Evolutionary conservation across 1,140 invertebrate species (phyloP), one percentile per base, ranked within the genome.

Genomic region (Papilio polyxenes): DNA sequence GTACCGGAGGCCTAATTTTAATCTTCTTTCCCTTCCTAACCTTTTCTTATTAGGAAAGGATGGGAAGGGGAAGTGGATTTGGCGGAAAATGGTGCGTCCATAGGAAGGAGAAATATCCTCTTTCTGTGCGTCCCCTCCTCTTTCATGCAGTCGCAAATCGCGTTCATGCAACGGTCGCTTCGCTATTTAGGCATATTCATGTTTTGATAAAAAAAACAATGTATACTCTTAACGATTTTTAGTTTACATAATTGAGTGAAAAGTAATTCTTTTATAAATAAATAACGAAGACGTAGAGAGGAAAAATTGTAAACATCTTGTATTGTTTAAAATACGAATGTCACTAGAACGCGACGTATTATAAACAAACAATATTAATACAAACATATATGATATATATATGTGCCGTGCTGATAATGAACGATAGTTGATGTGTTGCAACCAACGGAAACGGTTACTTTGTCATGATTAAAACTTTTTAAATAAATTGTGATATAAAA

Each of bases 181-280:
- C 23, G 23, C 23, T 31, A 31, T 31, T 31, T 31, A 31, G 23
- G 23, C 23, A 2, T 31, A 31, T 31, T 31, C 23, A 31, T 31
- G 23, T 31, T 31, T 31, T 31, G 23, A 31, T 31, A 31, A 31
- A n/a, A n/a, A 31, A 31, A 31, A 65, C 62, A 15, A 31, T 23
- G 62, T 65, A n/a, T n/a, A 65, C 56, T 11, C 9, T 65, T 13
- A 72, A 37, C 31, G 13, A 72, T 72, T 72, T 31, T 40, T 72
- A 72, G 65, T 72, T 72, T 72, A 72, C 65, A 72, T 72, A 72
- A 72, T 72, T 49, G 74, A 75, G 74, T 49, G 44, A 48, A 75
- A 75, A 44, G 37, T 75, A 49, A 48, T 20, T 48, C 44, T 48
- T 75, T 20, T 20, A 75, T 20, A n/a, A 48, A 75, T 48, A 75